Evolutionary conservation across 2,113 vertebrate species (phyloP).

Genomic region (Nymphicus hollandicus): DNA sequence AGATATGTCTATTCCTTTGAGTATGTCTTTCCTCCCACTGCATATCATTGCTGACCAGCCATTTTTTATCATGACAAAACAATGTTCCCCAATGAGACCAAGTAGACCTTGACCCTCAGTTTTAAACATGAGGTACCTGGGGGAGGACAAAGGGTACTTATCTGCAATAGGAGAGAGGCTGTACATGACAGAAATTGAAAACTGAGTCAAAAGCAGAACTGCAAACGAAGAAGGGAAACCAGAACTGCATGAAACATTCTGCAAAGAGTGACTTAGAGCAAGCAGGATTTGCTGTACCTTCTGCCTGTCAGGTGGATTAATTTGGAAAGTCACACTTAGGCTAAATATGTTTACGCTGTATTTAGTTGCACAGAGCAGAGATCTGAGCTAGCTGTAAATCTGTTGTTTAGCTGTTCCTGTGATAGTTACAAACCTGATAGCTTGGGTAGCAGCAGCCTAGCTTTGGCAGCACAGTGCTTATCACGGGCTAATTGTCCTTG

Average conservation of each 20-base stretch:
- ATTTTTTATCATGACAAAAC: not conserved
- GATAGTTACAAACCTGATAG: not conserved
- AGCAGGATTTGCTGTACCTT: conserved; percentile 17
- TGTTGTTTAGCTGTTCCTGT: conserved; percentile 25
- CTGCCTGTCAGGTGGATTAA: conserved; percentile 36
- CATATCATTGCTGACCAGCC: not conserved
- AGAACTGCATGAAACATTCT: not conserved
- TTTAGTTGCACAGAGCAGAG: conserved; percentile 6
- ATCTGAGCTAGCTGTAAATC: conserved; percentile 29
- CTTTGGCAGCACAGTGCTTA: not conserved
- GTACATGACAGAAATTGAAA: not conserved
- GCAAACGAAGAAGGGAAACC: not conserved
- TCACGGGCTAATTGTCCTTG: conserved; percentile 38
- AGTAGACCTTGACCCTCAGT: not conserved
- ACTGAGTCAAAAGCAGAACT: not conserved
- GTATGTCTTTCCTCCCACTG: not conserved
- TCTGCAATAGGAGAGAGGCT: not conserved
- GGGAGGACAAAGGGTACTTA: not conserved
- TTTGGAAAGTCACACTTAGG: conserved; percentile 38
- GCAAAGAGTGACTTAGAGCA: not conserved
- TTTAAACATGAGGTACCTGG: not conserved
- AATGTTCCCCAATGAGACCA: not conserved
- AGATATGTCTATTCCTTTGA: not conserved
- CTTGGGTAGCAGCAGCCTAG: not conserved
- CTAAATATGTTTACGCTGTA: conserved; percentile 31